Base-by-base conservation (phyloP, 2,113 vertebrate genomes). In the Tor tambroides region DNA sequence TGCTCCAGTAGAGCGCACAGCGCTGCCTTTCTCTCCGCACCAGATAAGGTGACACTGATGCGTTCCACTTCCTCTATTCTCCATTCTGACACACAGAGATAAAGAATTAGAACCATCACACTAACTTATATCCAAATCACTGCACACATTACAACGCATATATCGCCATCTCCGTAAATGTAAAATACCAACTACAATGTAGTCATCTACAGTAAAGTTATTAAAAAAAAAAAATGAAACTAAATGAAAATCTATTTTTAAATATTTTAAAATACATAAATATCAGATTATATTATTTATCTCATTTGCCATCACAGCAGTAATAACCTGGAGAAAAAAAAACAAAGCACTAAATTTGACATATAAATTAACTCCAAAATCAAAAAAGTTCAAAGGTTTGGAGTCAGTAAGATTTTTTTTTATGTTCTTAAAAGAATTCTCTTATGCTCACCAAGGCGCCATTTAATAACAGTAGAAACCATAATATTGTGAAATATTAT, bases 1-100 rank as follows among this genome's bases (percentile, higher is more conserved):
- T 97, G 91, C 49, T 99, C 96, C 90, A 98, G 89, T 78, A 99
- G 95, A n/a, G 88, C 91, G 85, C 95, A 98, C 38, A 99, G 93
- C 2, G 96, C 96, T 1, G 95, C 95, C 89, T 97, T 99, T 91
- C 96, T 96, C 93, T 97, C 95, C 0, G 95, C 95, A 77, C 97
- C 97, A 75, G 54, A 90, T 32, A 96, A 90, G 80, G 85, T 87
- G 0, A 86, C 89, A 89, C 96, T 94, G 90, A 99, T 96, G 14
- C 0, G 49, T 35, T 92, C 88, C 35, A 93, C 84, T 91, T 98
- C 95, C 87, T 97, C 96, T 38, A 86, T 71, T 81, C 93, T 90
- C 98, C 98, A 99, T 35, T 94, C 98, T 99, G 93, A 54, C 78
- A 90, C 65, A 88, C 8, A 80, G 21, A 84, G 41, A 30, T 19